A percentile compares a stretch with the other conserved stretches of the same genome.
Evolutionary conservation across 1,140 invertebrate species (phyloP).

Genomic region (Drosophila obscura): DNA sequence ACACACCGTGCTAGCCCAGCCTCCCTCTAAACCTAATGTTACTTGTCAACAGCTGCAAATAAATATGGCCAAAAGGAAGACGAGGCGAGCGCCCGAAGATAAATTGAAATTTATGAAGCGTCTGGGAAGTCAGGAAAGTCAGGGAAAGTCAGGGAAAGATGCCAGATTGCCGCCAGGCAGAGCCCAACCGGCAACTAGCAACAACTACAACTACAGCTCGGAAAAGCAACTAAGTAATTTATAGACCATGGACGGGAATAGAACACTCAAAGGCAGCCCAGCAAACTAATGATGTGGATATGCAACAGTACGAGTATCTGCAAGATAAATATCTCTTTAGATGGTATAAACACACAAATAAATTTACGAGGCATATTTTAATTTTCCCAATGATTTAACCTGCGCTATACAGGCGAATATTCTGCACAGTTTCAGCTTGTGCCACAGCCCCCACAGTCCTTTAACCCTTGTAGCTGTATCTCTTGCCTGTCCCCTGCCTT

Average conservation of each 20-base stretch:
- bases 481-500: conserved; percentile 12
- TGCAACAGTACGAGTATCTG: conserved; percentile 36
- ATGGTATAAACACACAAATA: neutral
- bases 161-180: conserved; percentile 9
- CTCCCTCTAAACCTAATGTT: conserved; percentile 45
- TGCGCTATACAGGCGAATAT: too few species aligned
- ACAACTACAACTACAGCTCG: conserved; percentile 48
- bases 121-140: conserved; percentile 58
- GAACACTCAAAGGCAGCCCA: conserved; percentile 6
- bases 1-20: conserved; percentile 15
- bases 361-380: neutral
- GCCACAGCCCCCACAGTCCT: neutral
- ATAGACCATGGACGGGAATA: conserved; percentile 51
- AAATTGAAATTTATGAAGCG: conserved; percentile 79
- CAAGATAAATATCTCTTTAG: conserved; percentile 15
- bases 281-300: conserved; percentile 47
- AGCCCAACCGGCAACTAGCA: conserved; percentile 42
- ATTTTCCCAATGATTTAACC: conserved; percentile 2
- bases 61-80: conserved; percentile 47
- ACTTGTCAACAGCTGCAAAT: conserved; percentile 77
- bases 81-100: conserved; percentile 50
- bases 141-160: conserved; percentile 43
- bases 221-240: conserved; percentile 74
- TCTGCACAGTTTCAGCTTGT: too few species aligned
- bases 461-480: conserved; percentile 11